phyloP scores from a whole-genome alignment of 1,140 invertebrate species.

The Danaus melanippus region DNA sequence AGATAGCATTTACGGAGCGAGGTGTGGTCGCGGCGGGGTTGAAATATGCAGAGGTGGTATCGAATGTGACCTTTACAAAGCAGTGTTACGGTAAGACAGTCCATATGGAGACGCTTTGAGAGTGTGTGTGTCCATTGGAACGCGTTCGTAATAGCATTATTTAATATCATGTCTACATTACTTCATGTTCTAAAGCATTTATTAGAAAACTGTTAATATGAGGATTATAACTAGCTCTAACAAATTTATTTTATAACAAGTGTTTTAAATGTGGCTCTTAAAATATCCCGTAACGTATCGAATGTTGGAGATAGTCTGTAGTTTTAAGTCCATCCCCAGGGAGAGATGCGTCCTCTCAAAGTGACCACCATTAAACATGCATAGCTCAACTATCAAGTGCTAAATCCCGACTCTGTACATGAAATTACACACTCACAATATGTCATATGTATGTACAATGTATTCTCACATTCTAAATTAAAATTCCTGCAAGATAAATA shows the following conservation, averaged over 20 bases:
- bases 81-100: slow-evolving; percentile 54
- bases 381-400: slow-evolving; percentile 38
- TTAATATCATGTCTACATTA: too few species aligned
- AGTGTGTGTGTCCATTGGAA: slow-evolving; percentile 25
- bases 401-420: too few species aligned
- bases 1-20: slow-evolving; percentile 60
- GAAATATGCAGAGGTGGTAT: slow-evolving; percentile 66
- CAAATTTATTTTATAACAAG: too few species aligned
- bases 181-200: too few species aligned
- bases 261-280: too few species aligned
- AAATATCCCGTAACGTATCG: background rate
- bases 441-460: too few species aligned
- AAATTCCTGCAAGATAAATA: too few species aligned
- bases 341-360: slow-evolving; percentile 49
- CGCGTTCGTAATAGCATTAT: slow-evolving; percentile 3
- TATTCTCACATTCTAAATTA: too few species aligned
- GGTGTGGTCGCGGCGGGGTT: slow-evolving; percentile 49
- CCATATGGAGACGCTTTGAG: slow-evolving; percentile 43
- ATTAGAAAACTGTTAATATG: too few species aligned
- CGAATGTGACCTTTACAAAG: slow-evolving; percentile 60
- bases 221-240: too few species aligned
- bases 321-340: slow-evolving; percentile 43
- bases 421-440: too few species aligned
- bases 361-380: slow-evolving; percentile 65
- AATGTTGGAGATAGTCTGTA: slow-evolving; percentile 33